Evolutionary conservation across 1,140 invertebrate species (phyloP).

Genomic region (Drosophila ananassae): DNA sequence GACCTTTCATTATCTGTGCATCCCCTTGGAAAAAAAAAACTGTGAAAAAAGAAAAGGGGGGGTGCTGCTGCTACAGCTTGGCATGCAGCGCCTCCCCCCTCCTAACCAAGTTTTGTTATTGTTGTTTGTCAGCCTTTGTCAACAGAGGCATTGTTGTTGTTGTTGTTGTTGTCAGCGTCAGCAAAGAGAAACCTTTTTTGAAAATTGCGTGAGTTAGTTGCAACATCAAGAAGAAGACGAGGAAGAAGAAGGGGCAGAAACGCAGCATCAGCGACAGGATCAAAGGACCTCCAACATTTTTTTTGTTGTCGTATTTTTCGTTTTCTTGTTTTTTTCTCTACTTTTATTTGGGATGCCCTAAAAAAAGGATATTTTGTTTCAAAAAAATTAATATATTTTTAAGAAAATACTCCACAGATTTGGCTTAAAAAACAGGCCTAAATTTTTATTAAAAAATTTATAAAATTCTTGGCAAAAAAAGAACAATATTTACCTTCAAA

Average conservation of each 20-base stretch:
- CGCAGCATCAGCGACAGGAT: conserved; percentile 59
- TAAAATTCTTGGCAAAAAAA: no score
- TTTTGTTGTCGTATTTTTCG: conserved; percentile 9
- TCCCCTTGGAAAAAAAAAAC: background rate
- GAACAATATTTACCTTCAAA: no score
- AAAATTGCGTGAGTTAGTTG: conserved; percentile 77
- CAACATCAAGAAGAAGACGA: conserved; percentile 11
- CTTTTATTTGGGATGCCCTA: conserved; percentile 16
- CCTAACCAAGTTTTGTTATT: conserved; percentile 50
- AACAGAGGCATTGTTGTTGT: conserved; percentile 44
- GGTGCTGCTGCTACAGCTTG: background rate
- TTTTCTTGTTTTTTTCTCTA: background rate
- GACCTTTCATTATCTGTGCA: conserved; percentile 76
- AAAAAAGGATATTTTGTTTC: background rate
- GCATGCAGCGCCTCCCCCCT: background rate
- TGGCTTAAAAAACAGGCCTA: no score
- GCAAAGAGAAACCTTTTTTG: conserved; percentile 59
- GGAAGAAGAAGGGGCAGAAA: conserved; percentile 14
- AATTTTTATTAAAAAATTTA: no score
- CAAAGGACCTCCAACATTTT: conserved; percentile 56
- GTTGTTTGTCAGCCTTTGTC: conserved; percentile 62
- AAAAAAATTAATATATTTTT: background rate
- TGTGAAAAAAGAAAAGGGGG: background rate
- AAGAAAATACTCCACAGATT: no score
- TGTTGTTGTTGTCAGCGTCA: conserved; percentile 33